These are phyloP conservation scores for Drosophila austrosaltans DNA, from an alignment of 2,888 invertebrate genomes.

Conservation along the genomic window DNA sequence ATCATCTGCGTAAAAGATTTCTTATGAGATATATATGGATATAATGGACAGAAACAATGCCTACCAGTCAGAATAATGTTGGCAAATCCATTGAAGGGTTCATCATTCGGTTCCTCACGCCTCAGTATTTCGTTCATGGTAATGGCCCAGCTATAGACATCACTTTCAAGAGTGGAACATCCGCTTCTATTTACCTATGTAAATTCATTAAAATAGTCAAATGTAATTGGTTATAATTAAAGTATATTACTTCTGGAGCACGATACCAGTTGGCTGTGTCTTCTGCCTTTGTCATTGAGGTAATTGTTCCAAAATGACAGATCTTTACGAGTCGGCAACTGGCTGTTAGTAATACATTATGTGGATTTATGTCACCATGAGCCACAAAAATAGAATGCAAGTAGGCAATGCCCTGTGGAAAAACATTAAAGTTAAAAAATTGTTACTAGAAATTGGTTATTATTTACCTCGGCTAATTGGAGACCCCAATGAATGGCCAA, in stretches of 20 bases:
- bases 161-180: neutral
- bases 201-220: neutral
- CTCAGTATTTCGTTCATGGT: slow-evolving; percentile 4
- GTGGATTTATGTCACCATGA: neutral
- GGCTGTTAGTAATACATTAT: neutral
- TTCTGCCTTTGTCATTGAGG: neutral
- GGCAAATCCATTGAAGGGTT: neutral
- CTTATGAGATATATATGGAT: neutral
- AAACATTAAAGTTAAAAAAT: too few relatives aligned
- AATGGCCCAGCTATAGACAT: slow-evolving; percentile 1
- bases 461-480: neutral
- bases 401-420: neutral
- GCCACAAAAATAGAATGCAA: neutral
- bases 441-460: too few relatives aligned
- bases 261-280: neutral
- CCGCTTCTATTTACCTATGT: neutral
- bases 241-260: neutral
- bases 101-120: neutral
- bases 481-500: slow-evolving; percentile 2
- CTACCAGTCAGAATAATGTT: neutral
- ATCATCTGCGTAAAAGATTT: neutral
- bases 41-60: neutral
- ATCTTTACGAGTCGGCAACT: neutral
- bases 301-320: neutral
- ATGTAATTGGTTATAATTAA: neutral